A percentile compares a stretch with the other conserved stretches of the same genome.
Evolutionary conservation across 2,888 invertebrate species (phyloP).

Genomic region (Agriotes lineatus): DNA sequence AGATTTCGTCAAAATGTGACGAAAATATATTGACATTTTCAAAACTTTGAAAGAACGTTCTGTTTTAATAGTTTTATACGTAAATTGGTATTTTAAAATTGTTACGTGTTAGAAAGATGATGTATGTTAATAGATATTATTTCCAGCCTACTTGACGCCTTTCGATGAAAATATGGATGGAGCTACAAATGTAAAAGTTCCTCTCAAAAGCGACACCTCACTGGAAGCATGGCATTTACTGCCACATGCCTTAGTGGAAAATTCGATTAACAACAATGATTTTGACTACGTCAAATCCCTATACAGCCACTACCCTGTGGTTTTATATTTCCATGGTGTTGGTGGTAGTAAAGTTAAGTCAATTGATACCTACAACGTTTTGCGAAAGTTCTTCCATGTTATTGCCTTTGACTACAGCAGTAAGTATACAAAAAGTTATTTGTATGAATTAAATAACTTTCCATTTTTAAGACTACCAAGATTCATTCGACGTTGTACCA

Average conservation of each 20-base stretch:
- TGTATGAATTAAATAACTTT: not conserved
- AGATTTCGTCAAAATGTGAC: no score
- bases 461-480: conserved; percentile 58
- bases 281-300: conserved; percentile 70
- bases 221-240: conserved; percentile 79
- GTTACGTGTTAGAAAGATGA: no score
- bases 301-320: conserved; percentile 60
- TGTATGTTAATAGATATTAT: no score
- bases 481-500: conserved; percentile 56
- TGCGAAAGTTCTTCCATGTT: conserved; percentile 69
- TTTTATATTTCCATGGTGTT: conserved; percentile 64
- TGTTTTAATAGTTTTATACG: no score
- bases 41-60: no score
- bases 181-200: no score
- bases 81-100: no score
- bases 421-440: no score
- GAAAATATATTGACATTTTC: no score
- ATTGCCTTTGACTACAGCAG: conserved; percentile 63
- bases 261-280: conserved; percentile 63
- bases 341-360: conserved; percentile 59
- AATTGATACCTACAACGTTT: conserved; percentile 79
- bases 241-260: conserved; percentile 74
- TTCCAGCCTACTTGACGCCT: no score
- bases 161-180: no score
- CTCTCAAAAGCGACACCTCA: no score